phyloP scores from a whole-genome alignment of 2,113 vertebrate species.

The Pollimyrus isidori region DNA sequence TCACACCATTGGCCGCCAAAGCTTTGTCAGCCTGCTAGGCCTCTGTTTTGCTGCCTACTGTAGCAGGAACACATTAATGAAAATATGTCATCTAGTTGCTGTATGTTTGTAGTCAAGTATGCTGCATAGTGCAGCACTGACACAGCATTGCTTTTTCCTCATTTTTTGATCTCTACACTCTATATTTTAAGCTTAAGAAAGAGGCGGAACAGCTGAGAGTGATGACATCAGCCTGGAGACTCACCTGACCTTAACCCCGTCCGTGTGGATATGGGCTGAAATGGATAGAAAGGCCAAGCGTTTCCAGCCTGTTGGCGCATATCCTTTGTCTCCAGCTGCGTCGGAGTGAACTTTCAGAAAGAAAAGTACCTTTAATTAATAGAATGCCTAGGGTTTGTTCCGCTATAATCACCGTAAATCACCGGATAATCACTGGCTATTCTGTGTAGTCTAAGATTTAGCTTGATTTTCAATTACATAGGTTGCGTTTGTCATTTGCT shows the following conservation, averaged over 20 bases:
- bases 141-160: not conserved
- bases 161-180: not conserved
- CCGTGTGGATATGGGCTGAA: not conserved
- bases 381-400: not conserved
- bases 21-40: not conserved
- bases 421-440: not conserved
- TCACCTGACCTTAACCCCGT: not conserved
- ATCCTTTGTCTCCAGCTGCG: not conserved
- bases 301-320: not conserved
- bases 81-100: not conserved
- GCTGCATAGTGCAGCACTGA: not conserved
- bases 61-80: not conserved
- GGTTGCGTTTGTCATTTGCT: not conserved
- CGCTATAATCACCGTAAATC: not conserved
- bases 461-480: not conserved
- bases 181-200: not conserved
- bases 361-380: not conserved
- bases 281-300: not conserved
- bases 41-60: not conserved
- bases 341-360: not conserved
- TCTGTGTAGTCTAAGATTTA: not conserved
- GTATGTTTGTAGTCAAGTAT: not conserved
- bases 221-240: not conserved
- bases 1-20: not conserved
- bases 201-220: not conserved